phyloP scores from a whole-genome alignment of 2,888 invertebrate species.

The Himalopsyche kuldschensis region DNA sequence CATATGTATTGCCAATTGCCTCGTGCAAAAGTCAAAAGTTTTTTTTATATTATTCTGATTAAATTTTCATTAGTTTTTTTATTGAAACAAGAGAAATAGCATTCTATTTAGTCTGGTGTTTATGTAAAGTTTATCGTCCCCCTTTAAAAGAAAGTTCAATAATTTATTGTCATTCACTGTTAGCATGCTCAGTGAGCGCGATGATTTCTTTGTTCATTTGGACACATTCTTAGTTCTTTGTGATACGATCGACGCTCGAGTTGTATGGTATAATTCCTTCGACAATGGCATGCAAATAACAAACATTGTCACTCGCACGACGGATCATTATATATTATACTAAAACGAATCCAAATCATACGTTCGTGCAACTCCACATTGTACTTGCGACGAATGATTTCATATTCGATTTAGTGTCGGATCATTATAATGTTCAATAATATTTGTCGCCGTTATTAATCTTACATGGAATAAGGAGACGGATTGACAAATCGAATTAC shows the following conservation, averaged over 20 bases:
- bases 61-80: too few species aligned
- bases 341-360: not conserved
- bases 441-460: too few species aligned
- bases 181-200: not conserved
- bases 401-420: not conserved
- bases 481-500: too few species aligned
- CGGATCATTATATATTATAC: not conserved
- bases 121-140: not conserved
- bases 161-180: not conserved
- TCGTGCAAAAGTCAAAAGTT: too few species aligned
- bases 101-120: too few species aligned
- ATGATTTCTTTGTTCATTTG: not conserved
- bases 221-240: not conserved
- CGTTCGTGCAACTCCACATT: not conserved
- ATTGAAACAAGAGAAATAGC: too few species aligned
- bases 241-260: not conserved
- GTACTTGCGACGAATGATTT: not conserved
- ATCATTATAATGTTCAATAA: too few species aligned
- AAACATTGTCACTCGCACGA: not conserved
- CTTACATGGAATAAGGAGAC: too few species aligned
- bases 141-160: not conserved
- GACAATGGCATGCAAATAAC: not conserved
- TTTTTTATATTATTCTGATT: too few species aligned
- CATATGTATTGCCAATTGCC: too few species aligned
- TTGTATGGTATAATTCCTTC: not conserved